These are phyloP conservation scores for Thalassaphorura encarpata DNA, from an alignment of 1,140 invertebrate species.

Conservation along the genomic window DNA sequence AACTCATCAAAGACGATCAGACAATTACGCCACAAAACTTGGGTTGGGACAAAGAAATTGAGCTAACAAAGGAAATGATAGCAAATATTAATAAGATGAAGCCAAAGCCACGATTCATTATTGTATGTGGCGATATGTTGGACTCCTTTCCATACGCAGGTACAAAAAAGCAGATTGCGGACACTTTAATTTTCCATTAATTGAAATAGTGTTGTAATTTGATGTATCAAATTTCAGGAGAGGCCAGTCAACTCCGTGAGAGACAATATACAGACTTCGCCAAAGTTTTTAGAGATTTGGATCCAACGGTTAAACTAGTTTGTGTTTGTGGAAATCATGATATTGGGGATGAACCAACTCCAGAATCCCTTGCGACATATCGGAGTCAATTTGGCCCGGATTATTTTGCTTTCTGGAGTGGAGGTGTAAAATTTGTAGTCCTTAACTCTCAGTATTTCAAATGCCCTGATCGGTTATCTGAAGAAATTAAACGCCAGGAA, in stretches of 20 bases:
- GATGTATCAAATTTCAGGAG: slow-evolving; percentile 1
- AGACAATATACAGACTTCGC: slow-evolving; percentile 42
- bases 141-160: slow-evolving; percentile 41
- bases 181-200: background rate
- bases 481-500: slow-evolving; percentile 40
- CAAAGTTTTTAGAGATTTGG: slow-evolving; percentile 39
- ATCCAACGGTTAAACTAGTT: slow-evolving; percentile 42
- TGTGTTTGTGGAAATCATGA: slow-evolving; percentile 52
- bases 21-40: slow-evolving; percentile 35
- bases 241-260: slow-evolving; percentile 13
- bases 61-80: slow-evolving; percentile 37
- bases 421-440: slow-evolving; percentile 46
- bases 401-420: slow-evolving; percentile 46
- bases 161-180: background rate
- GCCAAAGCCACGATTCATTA: slow-evolving; percentile 46
- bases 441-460: slow-evolving; percentile 46
- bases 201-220: background rate
- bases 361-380: slow-evolving; percentile 38
- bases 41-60: slow-evolving; percentile 45
- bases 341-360: slow-evolving; percentile 44
- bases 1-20: no score
- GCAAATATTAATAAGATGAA: slow-evolving; percentile 41
- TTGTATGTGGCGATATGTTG: slow-evolving; percentile 48
- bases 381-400: slow-evolving; percentile 45
- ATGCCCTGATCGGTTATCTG: slow-evolving; percentile 34